A percentile compares a stretch with the other conserved stretches of the same genome.
These are phyloP conservation scores for Athalia cordata DNA, from an alignment of 2,888 invertebrate genomes.

Conservation along the genomic window DNA sequence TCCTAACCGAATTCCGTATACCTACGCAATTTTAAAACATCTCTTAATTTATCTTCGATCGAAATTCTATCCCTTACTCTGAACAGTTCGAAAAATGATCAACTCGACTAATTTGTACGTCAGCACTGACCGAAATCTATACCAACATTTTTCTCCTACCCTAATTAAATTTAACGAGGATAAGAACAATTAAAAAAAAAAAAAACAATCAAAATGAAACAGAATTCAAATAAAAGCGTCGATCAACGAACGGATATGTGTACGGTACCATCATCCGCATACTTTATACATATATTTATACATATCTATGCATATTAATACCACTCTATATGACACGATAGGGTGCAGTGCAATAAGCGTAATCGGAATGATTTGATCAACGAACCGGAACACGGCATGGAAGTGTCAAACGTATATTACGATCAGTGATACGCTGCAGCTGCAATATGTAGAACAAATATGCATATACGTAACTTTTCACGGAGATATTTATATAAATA, in stretches of 20 bases:
- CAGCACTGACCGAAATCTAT: too few relatives aligned
- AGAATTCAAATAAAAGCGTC: background rate
- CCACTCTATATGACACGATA: background rate
- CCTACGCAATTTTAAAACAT: too few relatives aligned
- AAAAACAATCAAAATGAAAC: background rate
- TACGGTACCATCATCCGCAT: background rate
- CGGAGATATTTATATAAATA: background rate
- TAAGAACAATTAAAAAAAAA: background rate
- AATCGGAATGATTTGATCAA: constrained; percentile 36
- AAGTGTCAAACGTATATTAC: constrained; percentile 15
- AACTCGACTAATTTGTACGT: too few relatives aligned
- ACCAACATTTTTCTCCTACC: background rate
- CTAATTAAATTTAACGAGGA: background rate
- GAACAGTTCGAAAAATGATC: too few relatives aligned
- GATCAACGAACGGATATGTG: too few relatives aligned
- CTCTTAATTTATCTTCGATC: too few relatives aligned
- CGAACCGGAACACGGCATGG: constrained; percentile 23
- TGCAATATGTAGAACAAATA: background rate
- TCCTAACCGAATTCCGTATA: too few relatives aligned
- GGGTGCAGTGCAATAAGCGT: background rate
- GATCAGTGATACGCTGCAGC: background rate
- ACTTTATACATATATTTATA: background rate
- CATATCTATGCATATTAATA: too few relatives aligned
- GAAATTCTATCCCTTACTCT: too few relatives aligned
- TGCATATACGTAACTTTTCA: background rate